These are phyloP conservation scores for Peromyscus melanophrys DNA, from an alignment of 2,797 vertebrate genomes.

Conservation along the genomic window DNA sequence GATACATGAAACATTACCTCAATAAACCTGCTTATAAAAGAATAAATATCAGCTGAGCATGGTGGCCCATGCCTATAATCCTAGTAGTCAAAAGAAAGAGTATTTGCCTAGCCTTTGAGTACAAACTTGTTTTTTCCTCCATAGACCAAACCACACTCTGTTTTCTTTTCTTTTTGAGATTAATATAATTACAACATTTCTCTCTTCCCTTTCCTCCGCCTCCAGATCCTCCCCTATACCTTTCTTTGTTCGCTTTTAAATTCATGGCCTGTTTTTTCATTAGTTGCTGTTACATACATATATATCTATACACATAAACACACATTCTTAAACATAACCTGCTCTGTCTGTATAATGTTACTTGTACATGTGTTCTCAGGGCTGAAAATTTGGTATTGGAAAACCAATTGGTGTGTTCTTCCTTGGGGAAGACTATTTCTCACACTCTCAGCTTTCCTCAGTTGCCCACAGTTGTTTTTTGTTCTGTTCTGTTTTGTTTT, in stretches of 20 bases:
- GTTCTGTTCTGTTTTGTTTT: background rate
- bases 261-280: background rate
- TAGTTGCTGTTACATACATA: background rate
- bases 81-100: background rate
- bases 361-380: background rate
- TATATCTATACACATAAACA: background rate
- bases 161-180: background rate
- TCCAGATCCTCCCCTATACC: background rate
- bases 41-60: too few relatives aligned
- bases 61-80: background rate
- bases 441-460: background rate
- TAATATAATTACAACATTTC: background rate
- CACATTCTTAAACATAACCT: background rate
- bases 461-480: background rate
- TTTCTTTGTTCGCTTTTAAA: background rate
- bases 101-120: conserved; percentile 8
- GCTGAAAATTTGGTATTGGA: background rate
- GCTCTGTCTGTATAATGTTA: background rate
- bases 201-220: background rate
- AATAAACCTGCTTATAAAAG: conserved; percentile 46
- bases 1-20: background rate
- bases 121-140: background rate
- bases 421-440: too few relatives aligned
- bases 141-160: background rate
- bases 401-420: background rate